These are phyloP conservation scores for Oxycera nigricornis DNA, from an alignment of 2,888 invertebrate species.

Conservation along the genomic window DNA sequence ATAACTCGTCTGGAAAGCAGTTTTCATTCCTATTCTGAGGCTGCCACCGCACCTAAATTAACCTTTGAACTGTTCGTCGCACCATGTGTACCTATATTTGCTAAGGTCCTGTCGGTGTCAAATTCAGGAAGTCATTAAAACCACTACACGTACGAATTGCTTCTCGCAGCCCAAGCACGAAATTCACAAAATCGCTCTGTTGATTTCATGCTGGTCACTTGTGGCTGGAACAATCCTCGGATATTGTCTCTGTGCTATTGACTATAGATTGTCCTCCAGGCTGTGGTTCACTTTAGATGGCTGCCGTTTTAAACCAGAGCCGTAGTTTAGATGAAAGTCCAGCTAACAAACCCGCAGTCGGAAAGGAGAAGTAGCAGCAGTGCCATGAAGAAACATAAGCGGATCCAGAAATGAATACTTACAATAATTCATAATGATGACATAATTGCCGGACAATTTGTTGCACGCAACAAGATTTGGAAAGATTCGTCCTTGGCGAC, in stretches of 20 bases:
- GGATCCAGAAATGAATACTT: slow-evolving; percentile 8
- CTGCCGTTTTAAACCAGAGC: slow-evolving; percentile 13
- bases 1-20: slow-evolving; percentile 20
- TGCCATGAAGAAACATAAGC: not conserved
- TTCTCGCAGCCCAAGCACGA: not conserved
- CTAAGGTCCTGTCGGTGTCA: slow-evolving; percentile 39
- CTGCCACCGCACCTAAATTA: slow-evolving; percentile 33
- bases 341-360: not conserved
- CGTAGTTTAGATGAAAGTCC: not conserved
- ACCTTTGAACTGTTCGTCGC: not conserved
- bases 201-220: slow-evolving; percentile 9
- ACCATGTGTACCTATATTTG: slow-evolving; percentile 27
- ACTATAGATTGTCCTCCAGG: slow-evolving; percentile 17
- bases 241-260: slow-evolving; percentile 1
- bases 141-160: slow-evolving; percentile 23
- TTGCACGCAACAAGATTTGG: slow-evolving; percentile 39
- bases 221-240: slow-evolving; percentile 11
- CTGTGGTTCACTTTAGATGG: slow-evolving; percentile 24
- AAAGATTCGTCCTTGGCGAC: slow-evolving; percentile 20
- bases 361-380: not conserved
- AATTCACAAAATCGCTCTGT: not conserved
- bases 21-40: not conserved
- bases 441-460: slow-evolving; percentile 43
- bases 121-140: slow-evolving; percentile 43
- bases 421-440: slow-evolving; percentile 43